Base-by-base conservation (phyloP, 2,888 invertebrate genomes). In the Caenorhabditis sp. region DNA sequence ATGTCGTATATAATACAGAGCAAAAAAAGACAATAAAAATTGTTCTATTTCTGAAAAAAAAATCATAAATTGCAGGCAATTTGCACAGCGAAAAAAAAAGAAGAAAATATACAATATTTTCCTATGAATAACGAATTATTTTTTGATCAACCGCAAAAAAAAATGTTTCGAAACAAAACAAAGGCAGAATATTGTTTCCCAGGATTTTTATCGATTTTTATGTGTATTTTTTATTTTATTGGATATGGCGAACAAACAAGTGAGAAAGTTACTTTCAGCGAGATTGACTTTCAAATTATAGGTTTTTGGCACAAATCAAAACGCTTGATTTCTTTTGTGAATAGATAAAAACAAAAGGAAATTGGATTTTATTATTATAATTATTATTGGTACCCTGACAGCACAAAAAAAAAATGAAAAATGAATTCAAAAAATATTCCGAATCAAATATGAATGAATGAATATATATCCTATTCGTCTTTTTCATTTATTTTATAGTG, bases 361-460 rank as follows among this genome's bases (percentile, higher is more conserved):
- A 57, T 20, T 23, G 26, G 12, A 7, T 52, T n/a, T 52, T 7
- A 21, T 52, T 10, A 26, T 23, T n/a, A 31, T 31, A 31, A 7
- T 31, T 7, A 7, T 31, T 31, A 31, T 31, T 31, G 10, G 31
- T 31, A 31, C 4, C 31, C 31, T 20, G 58, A 57, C 58, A 27
- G 4, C n/a, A 25, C 58, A 57, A 26, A 57, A 57, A 26, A 20
- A 23, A 25, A 57, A 26, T 57, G 20, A 20, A 27, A 57, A 7
- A 57, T 20, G n/a, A 5, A 31, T 31, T 31, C 31, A 31, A 31
- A 31, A 31, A 31, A 31, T 7, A 31, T 70, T 64, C 68, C 63
- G 69, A 64, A 63, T 63, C 69, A 61, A 62, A 68, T 62, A 64
- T 64, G 62, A 68, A 72, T 68, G 43, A 64, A 58, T 65, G 59